Percentiles rank a stretch among this genome's conserved stretches.
Conservation (phyloP, 2,888 invertebrate species). For the Andricus curvator region DNA sequence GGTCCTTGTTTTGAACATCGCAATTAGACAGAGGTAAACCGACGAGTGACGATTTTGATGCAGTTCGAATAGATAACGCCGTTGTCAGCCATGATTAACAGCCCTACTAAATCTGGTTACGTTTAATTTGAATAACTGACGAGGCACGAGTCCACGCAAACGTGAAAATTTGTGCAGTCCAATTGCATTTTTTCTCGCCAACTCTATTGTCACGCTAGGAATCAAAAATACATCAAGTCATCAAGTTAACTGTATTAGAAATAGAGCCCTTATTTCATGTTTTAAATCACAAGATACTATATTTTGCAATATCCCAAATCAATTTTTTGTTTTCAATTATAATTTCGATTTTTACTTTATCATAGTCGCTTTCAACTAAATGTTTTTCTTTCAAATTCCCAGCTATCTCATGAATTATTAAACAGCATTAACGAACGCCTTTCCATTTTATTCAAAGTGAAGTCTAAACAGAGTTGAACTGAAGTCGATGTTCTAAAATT, state of each 20-base stretch:
- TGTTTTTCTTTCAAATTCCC: not conserved
- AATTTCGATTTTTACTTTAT: no score
- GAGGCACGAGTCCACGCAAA: constrained; percentile 33
- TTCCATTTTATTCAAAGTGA: not conserved
- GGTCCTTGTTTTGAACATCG: not conserved
- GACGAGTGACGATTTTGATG: constrained; percentile 22
- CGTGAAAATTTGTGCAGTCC: constrained; percentile 10
- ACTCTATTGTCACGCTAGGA: not conserved
- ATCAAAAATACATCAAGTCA: not conserved
- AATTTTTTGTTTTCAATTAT: no score
- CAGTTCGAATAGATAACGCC: constrained; percentile 21
- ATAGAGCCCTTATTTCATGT: no score
- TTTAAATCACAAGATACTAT: no score
- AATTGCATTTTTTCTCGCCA: constrained; percentile 5
- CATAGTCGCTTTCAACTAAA: no score
- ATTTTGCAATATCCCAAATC: no score
- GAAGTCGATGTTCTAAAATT: not conserved
- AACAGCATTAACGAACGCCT: not conserved
- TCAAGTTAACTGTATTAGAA: not conserved
- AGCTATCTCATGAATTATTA: not conserved
- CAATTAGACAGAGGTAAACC: constrained; percentile 13
- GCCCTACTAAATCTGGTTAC: constrained; percentile 47
- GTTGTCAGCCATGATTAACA: constrained; percentile 44
- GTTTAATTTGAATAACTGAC: constrained; percentile 52
- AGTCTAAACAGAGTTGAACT: not conserved